Base-by-base conservation (phyloP, 2,113 vertebrate species). In the Halcyon senegalensis region DNA sequence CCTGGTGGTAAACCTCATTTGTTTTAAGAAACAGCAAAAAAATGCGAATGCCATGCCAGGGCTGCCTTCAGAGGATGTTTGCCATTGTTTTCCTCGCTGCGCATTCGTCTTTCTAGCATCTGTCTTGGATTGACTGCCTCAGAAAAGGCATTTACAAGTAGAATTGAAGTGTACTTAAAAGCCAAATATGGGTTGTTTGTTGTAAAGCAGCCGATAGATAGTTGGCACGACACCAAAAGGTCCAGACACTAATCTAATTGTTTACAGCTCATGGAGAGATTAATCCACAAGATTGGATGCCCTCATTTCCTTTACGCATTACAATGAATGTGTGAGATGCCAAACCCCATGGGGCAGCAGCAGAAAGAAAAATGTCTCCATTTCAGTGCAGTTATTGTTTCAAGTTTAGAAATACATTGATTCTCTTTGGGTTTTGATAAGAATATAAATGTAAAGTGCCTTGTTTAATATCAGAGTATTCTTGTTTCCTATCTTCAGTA, bases 241-340 rank as follows among this genome's bases (percentile, higher is more conserved):
- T 93, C 94, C 93, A 89, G 95, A 94, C 90, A 72, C 82, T 96
- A 97, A 96, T 96, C 75, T 92, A 89, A 96, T 97, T 93, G 93
- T 94, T 97, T 96, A 92, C 91, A 90, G 93, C 95, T 96, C 91
- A 69, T 87, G 93, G 94, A 84, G 90, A 94, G 94, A 95, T 96
- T 96, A 95, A 96, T 92, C 94, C 97, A 46, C 90, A 79, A 94
- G 94, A 96, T 74, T 94, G 93, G 95, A 95, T 95, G 93, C 94
- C 94, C 91, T 95, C 67, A 81, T 91, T 95, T 97, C 94, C 95
- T 96, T 95, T 87, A 79, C 13, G 1, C 83, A 60, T 84, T 76
- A 96, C 96, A 95, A 90, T 96, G 94, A 95, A 68, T 83, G 75
- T 95, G 93, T 84, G 92, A 94, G 91, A 88, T 97, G 93, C 94